phyloP scores from a whole-genome alignment of 2,888 invertebrate genomes.

The Conus canariensis region DNA sequence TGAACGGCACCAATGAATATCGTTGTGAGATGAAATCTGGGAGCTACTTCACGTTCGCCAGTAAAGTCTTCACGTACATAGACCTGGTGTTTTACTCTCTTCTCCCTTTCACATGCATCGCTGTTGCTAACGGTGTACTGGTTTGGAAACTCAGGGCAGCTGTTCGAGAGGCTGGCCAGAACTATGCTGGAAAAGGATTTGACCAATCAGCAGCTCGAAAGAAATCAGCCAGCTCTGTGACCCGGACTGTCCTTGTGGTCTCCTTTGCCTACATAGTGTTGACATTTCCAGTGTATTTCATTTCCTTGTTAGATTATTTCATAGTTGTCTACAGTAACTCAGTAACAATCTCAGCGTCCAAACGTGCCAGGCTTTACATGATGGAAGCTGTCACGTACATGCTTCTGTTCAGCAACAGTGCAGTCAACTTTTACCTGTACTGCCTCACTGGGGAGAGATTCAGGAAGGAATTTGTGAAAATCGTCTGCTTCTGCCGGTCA shows the following conservation, averaged over 20 bases:
- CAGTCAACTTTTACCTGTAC: constrained; percentile 2
- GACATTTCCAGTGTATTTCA: neutral
- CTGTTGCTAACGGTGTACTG: neutral
- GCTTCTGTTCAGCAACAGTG: neutral
- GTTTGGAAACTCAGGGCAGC: neutral
- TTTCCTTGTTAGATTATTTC: neutral
- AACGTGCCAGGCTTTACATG: neutral
- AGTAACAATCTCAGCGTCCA: neutral
- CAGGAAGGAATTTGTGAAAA: neutral
- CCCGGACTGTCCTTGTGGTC: neutral
- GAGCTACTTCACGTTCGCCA: neutral
- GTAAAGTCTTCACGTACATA: neutral
- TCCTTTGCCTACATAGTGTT: neutral
- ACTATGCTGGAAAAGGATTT: neutral
- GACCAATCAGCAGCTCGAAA: neutral
- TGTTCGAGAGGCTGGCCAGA: neutral
- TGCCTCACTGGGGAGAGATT: neutral
- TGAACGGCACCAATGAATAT: neutral
- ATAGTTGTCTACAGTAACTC: neutral
- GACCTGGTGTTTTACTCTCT: neutral
- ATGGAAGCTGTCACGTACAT: neutral
- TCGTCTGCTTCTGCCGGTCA: neutral
- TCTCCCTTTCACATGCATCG: neutral
- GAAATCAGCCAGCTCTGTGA: neutral
- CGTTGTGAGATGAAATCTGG: neutral